Conservation (phyloP, 2,888 invertebrate species). For the Trissolcus brochymenae region DNA sequence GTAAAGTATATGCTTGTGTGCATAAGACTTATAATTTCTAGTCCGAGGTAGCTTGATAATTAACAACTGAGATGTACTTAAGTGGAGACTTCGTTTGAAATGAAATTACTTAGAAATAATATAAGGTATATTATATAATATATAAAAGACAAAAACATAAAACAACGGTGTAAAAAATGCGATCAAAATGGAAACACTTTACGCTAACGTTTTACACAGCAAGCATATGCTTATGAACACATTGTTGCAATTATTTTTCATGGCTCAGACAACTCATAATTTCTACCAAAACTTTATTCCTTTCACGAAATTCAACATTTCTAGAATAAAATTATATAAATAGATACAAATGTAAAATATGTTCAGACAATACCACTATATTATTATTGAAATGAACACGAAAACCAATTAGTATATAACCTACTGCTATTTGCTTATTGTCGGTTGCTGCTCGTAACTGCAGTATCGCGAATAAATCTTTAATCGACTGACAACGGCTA, state of each 20-base stretch:
- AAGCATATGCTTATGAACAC: constrained; percentile 33
- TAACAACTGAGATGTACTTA: constrained; percentile 24
- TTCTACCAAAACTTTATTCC: too few species aligned
- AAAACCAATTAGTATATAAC: constrained; percentile 9
- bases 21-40: constrained; percentile 31
- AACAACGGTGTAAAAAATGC: too few species aligned
- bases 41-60: constrained; percentile 22
- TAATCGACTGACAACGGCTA: constrained; percentile 45
- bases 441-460: constrained; percentile 15
- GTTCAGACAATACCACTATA: constrained; percentile 28
- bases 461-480: constrained; percentile 19
- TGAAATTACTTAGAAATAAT: constrained; percentile 8
- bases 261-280: too few species aligned
- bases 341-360: not conserved
- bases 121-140: constrained; percentile 12
- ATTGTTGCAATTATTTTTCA: not conserved
- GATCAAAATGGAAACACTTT: constrained; percentile 16
- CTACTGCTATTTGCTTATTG: constrained; percentile 22
- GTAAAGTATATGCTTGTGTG: constrained; percentile 35
- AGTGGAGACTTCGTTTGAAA: constrained; percentile 14
- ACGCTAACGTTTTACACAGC: constrained; percentile 48
- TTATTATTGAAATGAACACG: not conserved
- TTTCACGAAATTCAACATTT: too few species aligned
- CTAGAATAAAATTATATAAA: too few species aligned
- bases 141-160: constrained; percentile 1